These are phyloP conservation scores for Hephaestus fuliginosus DNA, from an alignment of 2,797 vertebrate genomes.

Conservation along the genomic window DNA sequence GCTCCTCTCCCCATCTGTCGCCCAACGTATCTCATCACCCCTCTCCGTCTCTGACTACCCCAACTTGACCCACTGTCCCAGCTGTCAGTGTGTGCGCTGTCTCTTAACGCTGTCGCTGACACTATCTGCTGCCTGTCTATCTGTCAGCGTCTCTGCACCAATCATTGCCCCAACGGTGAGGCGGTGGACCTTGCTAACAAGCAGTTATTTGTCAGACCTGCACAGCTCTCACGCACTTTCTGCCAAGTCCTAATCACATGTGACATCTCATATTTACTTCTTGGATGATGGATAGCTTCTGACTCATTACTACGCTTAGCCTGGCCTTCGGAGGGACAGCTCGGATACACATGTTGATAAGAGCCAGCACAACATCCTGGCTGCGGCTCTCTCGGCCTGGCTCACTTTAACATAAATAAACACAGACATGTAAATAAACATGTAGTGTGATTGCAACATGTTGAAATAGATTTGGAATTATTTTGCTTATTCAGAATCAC, in stretches of 20 bases:
- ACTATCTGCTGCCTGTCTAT: constrained; percentile 68
- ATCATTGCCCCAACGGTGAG: constrained; percentile 45
- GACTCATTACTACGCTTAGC: constrained; percentile 73
- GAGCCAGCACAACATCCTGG: constrained; percentile 30
- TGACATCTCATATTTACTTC: constrained; percentile 78
- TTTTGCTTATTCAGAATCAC: not conserved
- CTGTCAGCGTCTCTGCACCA: constrained; percentile 55
- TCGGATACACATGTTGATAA: constrained; percentile 54
- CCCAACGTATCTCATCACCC: constrained; percentile 46
- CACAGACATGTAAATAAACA: constrained; percentile 2
- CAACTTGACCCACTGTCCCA: constrained; percentile 75
- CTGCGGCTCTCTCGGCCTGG: constrained; percentile 10
- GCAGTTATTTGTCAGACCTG: constrained; percentile 77
- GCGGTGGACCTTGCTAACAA: constrained; percentile 63
- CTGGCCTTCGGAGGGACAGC: constrained; percentile 43
- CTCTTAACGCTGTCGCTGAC: constrained; percentile 62
- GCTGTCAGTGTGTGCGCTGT: constrained; percentile 68
- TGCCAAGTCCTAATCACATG: constrained; percentile 78
- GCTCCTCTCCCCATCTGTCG: constrained; percentile 64
- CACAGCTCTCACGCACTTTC: constrained; percentile 49
- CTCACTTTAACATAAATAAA: constrained; percentile 11
- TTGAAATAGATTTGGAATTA: constrained; percentile 3
- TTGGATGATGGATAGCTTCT: constrained; percentile 68
- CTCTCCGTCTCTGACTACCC: constrained; percentile 57
- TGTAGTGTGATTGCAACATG: not conserved